Percentiles rank a stretch among this genome's conserved stretches.
phyloP scores from a whole-genome alignment of 2,888 invertebrate genomes.

The Ophonus ardosiacus region DNA sequence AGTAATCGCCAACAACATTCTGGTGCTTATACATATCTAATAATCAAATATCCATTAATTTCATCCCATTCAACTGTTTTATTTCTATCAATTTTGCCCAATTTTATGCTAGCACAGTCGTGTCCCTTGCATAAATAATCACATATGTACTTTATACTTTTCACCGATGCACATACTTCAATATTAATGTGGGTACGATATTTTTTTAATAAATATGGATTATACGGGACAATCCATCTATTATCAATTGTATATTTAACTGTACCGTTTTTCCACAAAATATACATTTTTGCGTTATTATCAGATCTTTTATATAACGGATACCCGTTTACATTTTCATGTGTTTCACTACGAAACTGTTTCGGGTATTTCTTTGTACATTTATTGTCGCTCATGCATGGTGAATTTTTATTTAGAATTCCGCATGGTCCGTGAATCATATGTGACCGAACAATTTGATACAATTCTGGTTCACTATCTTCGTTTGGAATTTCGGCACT shows the following conservation, averaged over 20 bases:
- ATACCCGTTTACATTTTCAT: constrained; percentile 68
- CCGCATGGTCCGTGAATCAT: constrained; percentile 73
- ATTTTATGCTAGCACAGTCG: background rate
- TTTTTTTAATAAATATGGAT: background rate
- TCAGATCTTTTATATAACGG: constrained; percentile 68
- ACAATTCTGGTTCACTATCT: constrained; percentile 68
- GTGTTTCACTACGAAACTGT: constrained; percentile 66
- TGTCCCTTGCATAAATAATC: background rate
- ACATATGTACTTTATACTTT: background rate
- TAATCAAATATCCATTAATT: background rate
- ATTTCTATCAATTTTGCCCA: background rate
- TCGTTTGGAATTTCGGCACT: constrained; percentile 71
- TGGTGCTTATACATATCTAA: background rate
- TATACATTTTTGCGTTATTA: constrained; percentile 54
- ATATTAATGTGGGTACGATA: constrained; percentile 49
- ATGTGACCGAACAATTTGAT: constrained; percentile 69
- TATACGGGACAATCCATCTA: background rate
- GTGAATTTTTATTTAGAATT: constrained; percentile 65
- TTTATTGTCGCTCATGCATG: constrained; percentile 68
- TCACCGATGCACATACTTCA: background rate
- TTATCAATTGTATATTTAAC: background rate
- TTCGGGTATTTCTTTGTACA: constrained; percentile 68
- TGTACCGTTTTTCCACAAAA: background rate
- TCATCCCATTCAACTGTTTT: background rate
- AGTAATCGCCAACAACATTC: background rate